Evolutionary conservation across 2,888 invertebrate species (phyloP).

Genomic region (Drosophila bunnanda): DNA sequence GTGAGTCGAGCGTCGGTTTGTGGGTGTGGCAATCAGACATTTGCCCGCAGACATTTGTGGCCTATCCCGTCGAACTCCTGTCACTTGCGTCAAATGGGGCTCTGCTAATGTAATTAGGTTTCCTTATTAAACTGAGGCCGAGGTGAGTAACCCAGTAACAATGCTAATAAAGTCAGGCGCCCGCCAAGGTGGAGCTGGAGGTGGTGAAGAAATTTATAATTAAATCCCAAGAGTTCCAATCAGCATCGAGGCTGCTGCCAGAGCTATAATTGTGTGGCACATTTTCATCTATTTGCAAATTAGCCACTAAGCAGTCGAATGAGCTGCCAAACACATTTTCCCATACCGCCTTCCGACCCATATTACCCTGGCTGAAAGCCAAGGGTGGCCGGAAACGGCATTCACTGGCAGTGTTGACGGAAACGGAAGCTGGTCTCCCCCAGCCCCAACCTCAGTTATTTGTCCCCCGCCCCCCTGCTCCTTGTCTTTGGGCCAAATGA

Average conservation of each 20-base stretch:
- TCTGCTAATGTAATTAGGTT: slow-evolving; percentile 39
- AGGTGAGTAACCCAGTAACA: slow-evolving; percentile 13
- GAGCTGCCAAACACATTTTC: slow-evolving; percentile 42
- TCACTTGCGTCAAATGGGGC: slow-evolving; percentile 4
- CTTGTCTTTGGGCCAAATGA: slow-evolving; percentile 46
- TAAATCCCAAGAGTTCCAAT: slow-evolving; percentile 50
- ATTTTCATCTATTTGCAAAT: slow-evolving; percentile 65
- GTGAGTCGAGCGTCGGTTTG: slow-evolving; percentile 6
- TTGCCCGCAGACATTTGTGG: slow-evolving; percentile 20
- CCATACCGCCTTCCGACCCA: slow-evolving; percentile 12
- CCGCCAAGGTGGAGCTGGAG: background rate
- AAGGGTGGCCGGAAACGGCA: slow-evolving; percentile 54
- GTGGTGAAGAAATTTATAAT: slow-evolving; percentile 41
- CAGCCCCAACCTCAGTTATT: slow-evolving; percentile 25
- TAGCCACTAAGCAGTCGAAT: slow-evolving; percentile 66
- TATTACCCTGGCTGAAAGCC: slow-evolving; percentile 25
- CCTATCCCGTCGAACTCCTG: slow-evolving; percentile 27
- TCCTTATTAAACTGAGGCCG: slow-evolving; percentile 12
- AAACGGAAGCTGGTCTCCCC: slow-evolving; percentile 62
- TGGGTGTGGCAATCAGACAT: slow-evolving; percentile 16
- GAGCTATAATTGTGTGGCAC: slow-evolving; percentile 42
- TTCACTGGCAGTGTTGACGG: slow-evolving; percentile 60
- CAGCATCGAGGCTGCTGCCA: slow-evolving; percentile 12
- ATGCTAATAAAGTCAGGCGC: slow-evolving; percentile 20
- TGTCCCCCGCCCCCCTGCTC: background rate